Base-by-base conservation (phyloP, 2,888 invertebrate species). In the Caenorhabditis angaria region DNA sequence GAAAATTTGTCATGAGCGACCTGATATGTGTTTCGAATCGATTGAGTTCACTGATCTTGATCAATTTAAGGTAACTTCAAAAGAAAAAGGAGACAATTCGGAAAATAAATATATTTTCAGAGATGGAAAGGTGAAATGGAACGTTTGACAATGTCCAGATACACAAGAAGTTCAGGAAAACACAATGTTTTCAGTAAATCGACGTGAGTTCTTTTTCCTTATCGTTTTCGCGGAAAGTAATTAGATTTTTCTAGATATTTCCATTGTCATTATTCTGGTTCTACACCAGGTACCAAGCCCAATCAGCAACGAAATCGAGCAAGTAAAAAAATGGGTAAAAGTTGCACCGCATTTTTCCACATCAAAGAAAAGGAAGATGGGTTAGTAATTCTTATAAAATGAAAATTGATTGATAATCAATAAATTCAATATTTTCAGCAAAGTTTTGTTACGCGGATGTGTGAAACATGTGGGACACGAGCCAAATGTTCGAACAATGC, bases 301-400 rank as follows among this genome's bases (percentile, higher is more conserved):
- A 28, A n/a, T 27, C 20, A 47, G 12, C 60, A 58, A 20, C 54
- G 81, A 47, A 61, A 61, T 18, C 55, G 78, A 18, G 27, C 48
- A 12, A 79, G 75, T n/a, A 79, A 79, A 61, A 81, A 79, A 27
- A 63, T 81, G 64, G 77, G 69, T 1, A 66, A 70, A 41, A 71
- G 68, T n/a, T 81, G 81, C 53, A 78, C 81, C 0, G 81, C 81
- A 12, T 79, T 78, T 63, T 75, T 79, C 68, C 77, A 77, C 35
- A 65, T 78, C 41, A 71, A 70, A 28, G 72, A 73, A 47, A 70
- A 69, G 12, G 63, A 54, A 14, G 77, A 81, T 51, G 78, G 75
- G 81, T 81, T 6, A 51, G 75, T 24, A 18, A 18, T 12, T 20
- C 8, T 53, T 25, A 25, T 10, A n/a, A 50, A n/a, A 50, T 50